A percentile compares a stretch with the other conserved stretches of the same genome.
Evolutionary conservation across 2,113 vertebrate species (phyloP).

Genomic region (Hemiprocne comata): DNA sequence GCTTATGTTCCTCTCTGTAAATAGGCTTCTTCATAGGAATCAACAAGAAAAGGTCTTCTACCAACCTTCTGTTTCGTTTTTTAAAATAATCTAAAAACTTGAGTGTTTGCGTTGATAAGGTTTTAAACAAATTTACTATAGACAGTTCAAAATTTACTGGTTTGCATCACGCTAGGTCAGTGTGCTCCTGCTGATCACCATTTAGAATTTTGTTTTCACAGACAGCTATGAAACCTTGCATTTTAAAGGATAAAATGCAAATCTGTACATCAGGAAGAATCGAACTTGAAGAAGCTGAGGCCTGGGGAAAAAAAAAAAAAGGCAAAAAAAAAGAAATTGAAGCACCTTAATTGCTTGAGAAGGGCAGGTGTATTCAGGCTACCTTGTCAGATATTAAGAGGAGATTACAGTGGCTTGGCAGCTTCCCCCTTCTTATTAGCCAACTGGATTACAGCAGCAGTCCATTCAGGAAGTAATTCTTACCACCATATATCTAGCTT

Average conservation of each 20-base stretch:
- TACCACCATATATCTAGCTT: slow-evolving; percentile 6
- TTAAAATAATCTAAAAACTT: neutral
- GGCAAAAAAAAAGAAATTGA: neutral
- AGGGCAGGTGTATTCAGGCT: neutral
- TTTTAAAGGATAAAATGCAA: neutral
- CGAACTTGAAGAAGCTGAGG: neutral
- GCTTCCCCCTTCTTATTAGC: neutral
- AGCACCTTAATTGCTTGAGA: neutral
- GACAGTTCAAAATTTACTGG: neutral
- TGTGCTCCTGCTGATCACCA: neutral
- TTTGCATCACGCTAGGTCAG: neutral
- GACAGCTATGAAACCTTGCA: neutral
- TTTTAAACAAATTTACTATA: neutral
- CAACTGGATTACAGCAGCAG: neutral
- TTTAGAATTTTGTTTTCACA: neutral
- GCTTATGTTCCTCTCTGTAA: neutral
- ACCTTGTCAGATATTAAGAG: neutral
- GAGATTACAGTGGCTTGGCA: neutral
- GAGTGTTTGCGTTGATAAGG: neutral
- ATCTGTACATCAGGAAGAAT: neutral
- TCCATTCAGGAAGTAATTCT: neutral
- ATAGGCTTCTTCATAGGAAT: neutral
- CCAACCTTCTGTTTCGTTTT: neutral
- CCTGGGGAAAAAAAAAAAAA: neutral
- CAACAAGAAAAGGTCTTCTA: neutral